Evolutionary conservation across 1,140 invertebrate genomes (phyloP).

Genomic region (Bilobella aurantiaca): DNA sequence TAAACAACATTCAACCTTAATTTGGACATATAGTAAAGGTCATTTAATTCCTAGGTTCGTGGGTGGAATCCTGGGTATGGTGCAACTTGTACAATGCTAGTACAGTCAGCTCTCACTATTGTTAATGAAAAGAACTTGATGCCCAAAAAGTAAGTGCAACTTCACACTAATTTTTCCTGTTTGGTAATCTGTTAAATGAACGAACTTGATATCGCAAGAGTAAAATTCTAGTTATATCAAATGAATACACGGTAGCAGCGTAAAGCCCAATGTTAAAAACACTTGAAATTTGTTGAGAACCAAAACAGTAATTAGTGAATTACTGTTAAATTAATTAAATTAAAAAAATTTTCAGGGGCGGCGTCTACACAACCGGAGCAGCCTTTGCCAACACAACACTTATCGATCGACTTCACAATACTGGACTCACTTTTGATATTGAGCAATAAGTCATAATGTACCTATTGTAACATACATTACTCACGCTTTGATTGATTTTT

Average conservation of each 20-base stretch:
- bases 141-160: slow-evolving; percentile 42
- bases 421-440: slow-evolving; percentile 48
- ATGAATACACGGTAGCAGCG: too few species aligned
- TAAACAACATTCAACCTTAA: neutral
- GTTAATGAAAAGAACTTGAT: slow-evolving; percentile 65
- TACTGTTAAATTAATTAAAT: neutral
- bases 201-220: too few species aligned
- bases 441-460: too few species aligned
- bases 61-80: slow-evolving; percentile 71
- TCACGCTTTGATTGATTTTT: too few species aligned
- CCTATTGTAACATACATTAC: too few species aligned
- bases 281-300: neutral
- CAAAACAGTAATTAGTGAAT: neutral
- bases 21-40: too few species aligned
- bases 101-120: slow-evolving; percentile 62
- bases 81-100: slow-evolving; percentile 58
- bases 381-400: slow-evolving; percentile 55
- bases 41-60: too few species aligned
- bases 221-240: too few species aligned
- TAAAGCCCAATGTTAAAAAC: too few species aligned
- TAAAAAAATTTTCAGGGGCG: slow-evolving; percentile 43
- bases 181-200: neutral
- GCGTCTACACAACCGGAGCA: slow-evolving; percentile 49
- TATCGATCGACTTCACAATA: slow-evolving; percentile 49
- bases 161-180: neutral